These are phyloP conservation scores for Melinopterus prodromus DNA, from an alignment of 2,888 invertebrate genomes.

Conservation along the genomic window DNA sequence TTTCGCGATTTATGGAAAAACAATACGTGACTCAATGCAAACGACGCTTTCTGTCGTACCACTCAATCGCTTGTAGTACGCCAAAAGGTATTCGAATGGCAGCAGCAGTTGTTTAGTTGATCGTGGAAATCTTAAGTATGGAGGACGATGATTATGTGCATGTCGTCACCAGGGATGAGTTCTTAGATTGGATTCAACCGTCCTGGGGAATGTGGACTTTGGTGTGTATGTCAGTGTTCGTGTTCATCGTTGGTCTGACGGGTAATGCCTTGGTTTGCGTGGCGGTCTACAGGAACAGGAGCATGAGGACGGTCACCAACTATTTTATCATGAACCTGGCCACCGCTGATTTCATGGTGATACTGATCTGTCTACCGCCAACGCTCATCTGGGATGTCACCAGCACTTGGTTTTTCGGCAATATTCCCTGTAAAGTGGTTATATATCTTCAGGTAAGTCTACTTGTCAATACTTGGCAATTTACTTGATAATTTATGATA, in stretches of 20 bases:
- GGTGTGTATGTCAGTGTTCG: slow-evolving; percentile 77
- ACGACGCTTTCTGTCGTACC: not conserved
- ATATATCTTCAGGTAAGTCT: slow-evolving; percentile 87
- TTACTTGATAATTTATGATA: no score
- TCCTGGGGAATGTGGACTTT: slow-evolving; percentile 80
- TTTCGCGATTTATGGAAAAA: not conserved
- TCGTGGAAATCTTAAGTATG: not conserved
- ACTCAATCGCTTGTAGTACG: not conserved
- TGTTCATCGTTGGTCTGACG: slow-evolving; percentile 82
- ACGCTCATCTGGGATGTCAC: slow-evolving; percentile 91
- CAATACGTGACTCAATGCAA: not conserved
- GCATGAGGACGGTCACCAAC: slow-evolving; percentile 93
- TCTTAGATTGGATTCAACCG: slow-evolving; percentile 75
- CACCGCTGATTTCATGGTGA: slow-evolving; percentile 87
- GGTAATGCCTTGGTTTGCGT: slow-evolving; percentile 90
- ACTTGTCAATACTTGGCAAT: not conserved
- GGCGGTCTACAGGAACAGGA: slow-evolving; percentile 86
- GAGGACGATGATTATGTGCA: not conserved
- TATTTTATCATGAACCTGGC: slow-evolving; percentile 93
- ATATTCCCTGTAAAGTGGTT: slow-evolving; percentile 84
- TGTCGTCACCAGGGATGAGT: slow-evolving; percentile 47
- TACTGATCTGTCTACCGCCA: slow-evolving; percentile 87
- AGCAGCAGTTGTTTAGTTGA: not conserved
- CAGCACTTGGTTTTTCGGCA: slow-evolving; percentile 92
- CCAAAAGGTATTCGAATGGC: not conserved